Percentiles rank a stretch among this genome's conserved stretches.
phyloP scores from a whole-genome alignment of 1,140 invertebrate species.

The Tachypleus tridentatus region DNA sequence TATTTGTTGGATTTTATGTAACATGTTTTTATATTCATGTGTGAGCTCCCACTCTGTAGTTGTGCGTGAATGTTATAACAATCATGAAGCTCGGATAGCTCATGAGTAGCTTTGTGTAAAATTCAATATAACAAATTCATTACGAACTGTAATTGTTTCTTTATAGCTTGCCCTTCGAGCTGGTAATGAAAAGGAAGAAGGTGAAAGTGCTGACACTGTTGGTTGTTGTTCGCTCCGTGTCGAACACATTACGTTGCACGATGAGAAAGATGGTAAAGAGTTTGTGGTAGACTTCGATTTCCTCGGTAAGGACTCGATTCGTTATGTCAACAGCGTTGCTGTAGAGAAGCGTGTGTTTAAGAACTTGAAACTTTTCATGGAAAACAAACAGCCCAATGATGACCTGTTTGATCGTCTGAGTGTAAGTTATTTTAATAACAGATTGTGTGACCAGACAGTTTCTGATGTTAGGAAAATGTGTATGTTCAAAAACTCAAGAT shows the following conservation, averaged over 20 bases:
- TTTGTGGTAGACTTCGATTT: conserved; percentile 98
- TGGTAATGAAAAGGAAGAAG: conserved; percentile 98
- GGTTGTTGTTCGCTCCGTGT: conserved; percentile 98
- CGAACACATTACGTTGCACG: conserved; percentile 86
- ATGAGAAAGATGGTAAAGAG: conserved; percentile 72
- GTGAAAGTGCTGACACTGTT: conserved; percentile 93
- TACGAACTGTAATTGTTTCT: neutral
- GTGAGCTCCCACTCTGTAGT: too few relatives aligned
- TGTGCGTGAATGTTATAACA: neutral
- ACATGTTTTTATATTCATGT: too few relatives aligned
- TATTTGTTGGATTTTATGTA: too few relatives aligned
- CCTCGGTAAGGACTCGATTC: conserved; percentile 81
- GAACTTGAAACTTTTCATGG: conserved; percentile 92
- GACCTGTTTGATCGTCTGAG: conserved; percentile 89
- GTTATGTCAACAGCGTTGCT: conserved; percentile 92
- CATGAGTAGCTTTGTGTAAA: too few relatives aligned
- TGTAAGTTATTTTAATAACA: neutral
- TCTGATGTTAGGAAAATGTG: too few relatives aligned
- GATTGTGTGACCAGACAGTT: too few relatives aligned
- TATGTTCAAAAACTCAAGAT: too few relatives aligned
- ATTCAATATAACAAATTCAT: neutral
- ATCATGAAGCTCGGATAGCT: neutral
- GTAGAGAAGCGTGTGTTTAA: conserved; percentile 98
- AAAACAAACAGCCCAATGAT: conserved; percentile 86
- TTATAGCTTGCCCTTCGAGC: conserved; percentile 82